Percentiles rank a stretch among this genome's conserved stretches.
phyloP scores from a whole-genome alignment of 2,797 vertebrate species.

The Bovichtus diacanthus region DNA sequence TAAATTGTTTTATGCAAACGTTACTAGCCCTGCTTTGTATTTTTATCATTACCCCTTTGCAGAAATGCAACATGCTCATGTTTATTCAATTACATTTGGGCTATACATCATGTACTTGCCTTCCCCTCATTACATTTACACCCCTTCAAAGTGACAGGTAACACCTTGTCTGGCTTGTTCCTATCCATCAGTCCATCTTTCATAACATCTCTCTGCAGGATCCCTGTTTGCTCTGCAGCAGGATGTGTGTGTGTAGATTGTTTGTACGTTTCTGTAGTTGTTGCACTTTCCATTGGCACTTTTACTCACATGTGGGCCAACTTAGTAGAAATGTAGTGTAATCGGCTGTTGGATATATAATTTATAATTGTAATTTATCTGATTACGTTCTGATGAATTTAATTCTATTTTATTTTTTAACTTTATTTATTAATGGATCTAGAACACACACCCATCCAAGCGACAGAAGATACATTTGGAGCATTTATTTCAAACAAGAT shows the following conservation, averaged over 20 bases:
- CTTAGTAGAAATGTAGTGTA: not conserved
- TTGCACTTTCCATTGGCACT: not conserved
- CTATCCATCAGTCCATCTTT: slow-evolving; percentile 20
- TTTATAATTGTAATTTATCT: not conserved
- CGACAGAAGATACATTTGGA: too few species aligned
- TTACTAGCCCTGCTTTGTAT: not conserved
- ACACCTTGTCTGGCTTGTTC: slow-evolving; percentile 23
- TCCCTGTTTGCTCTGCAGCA: not conserved
- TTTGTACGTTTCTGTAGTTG: not conserved
- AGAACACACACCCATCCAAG: not conserved
- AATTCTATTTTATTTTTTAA: not conserved
- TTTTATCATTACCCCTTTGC: not conserved
- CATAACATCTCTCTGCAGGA: slow-evolving; percentile 8
- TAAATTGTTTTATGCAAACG: not conserved
- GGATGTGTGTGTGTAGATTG: not conserved
- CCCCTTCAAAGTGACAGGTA: slow-evolving; percentile 24
- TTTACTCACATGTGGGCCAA: not conserved
- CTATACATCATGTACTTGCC: not conserved
- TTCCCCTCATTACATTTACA: slow-evolving; percentile 5
- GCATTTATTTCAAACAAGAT: not conserved
- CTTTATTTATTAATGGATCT: not conserved
- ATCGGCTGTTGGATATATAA: not conserved
- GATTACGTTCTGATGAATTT: not conserved
- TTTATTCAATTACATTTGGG: not conserved
- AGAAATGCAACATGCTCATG: not conserved